Base-by-base conservation (phyloP, 1,140 invertebrate genomes). In the Eumaeus atala region DNA sequence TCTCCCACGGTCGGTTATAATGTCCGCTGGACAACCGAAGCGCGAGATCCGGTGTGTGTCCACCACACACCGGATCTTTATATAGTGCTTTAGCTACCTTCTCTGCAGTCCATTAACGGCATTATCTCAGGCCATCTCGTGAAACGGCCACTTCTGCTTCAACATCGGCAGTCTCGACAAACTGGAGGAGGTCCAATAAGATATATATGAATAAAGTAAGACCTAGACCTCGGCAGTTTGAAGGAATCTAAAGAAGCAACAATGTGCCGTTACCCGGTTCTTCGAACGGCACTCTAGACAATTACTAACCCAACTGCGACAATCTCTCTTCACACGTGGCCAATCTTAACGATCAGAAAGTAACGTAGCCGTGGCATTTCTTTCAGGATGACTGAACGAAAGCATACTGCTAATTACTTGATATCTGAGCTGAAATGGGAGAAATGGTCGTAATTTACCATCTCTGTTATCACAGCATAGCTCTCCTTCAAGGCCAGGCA, bases 31-130 rank as follows among this genome's bases (percentile, higher is more conserved):
- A 34, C 51, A 54, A 34, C 59, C 59, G 9, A 54, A 58, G 1
- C 60, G 42, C 1, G 59, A 54, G 53, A 62, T 55, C 60, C 55
- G 54, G 7, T n/a, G n/a, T n/a, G n/a, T n/a, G n/a, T n/a, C n/a
- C n/a, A n/a, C 49, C 49, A 38, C 47, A 37, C 8, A 62, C n/a
- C n/a, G n/a, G n/a, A n/a, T n/a, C n/a, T n/a, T n/a, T n/a, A n/a
- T n/a, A 11, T 1, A 62, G 21, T 11, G 57, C 35, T 8, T 60
- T 56, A 1, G 58, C 58, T 28, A 60, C 52, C 2, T 21, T 54
- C 35, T 62, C 56, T 17, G 61, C 61, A 2, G 56, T 57, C 55
- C 0, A 28, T 11, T 44, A 58, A 47, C 10, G 60, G 55, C 9
- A 58, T 49, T 1, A 40, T 52, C 36, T 62, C 60, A 9, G 56